Evolutionary conservation across 2,797 vertebrate genomes (phyloP).

Genomic region (Chelon auratus): DNA sequence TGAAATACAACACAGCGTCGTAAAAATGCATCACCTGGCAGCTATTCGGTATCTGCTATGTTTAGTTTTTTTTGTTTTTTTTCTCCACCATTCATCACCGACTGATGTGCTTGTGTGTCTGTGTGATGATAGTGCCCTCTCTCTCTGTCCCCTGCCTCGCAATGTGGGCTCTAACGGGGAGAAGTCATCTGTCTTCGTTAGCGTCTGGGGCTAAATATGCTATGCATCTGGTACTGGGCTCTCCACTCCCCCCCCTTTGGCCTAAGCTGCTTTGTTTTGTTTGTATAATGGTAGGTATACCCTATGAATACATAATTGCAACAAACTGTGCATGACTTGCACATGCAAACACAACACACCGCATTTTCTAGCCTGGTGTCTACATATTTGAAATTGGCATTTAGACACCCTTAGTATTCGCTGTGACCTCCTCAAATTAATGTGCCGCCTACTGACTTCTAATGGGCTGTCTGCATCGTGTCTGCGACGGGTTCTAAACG

Average conservation of each 20-base stretch:
- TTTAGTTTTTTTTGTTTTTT: conserved; percentile 37
- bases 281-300: conserved; percentile 73
- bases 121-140: conserved; percentile 75
- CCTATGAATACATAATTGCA: conserved; percentile 74
- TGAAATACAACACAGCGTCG: conserved; percentile 19
- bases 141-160: conserved; percentile 65
- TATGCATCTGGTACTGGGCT: conserved; percentile 79
- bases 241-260: conserved; percentile 57
- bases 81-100: conserved; percentile 60
- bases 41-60: conserved; percentile 41
- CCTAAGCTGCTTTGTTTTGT: conserved; percentile 73
- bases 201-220: conserved; percentile 82
- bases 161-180: conserved; percentile 61
- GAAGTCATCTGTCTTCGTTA: conserved; percentile 85
- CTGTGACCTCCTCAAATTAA: conserved; percentile 68
- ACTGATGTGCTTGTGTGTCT: conserved; percentile 55
- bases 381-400: conserved; percentile 71
- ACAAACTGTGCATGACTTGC: conserved; percentile 50
- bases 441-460: conserved; percentile 54
- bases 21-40: conserved; percentile 37
- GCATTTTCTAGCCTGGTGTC: conserved; percentile 41
- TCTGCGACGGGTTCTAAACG: conserved; percentile 50
- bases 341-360: conserved; percentile 24
- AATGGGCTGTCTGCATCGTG: conserved; percentile 51
- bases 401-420: conserved; percentile 67